These are phyloP conservation scores for Meloidogyne exigua DNA, from an alignment of 1,140 invertebrate species.

Conservation along the genomic window DNA sequence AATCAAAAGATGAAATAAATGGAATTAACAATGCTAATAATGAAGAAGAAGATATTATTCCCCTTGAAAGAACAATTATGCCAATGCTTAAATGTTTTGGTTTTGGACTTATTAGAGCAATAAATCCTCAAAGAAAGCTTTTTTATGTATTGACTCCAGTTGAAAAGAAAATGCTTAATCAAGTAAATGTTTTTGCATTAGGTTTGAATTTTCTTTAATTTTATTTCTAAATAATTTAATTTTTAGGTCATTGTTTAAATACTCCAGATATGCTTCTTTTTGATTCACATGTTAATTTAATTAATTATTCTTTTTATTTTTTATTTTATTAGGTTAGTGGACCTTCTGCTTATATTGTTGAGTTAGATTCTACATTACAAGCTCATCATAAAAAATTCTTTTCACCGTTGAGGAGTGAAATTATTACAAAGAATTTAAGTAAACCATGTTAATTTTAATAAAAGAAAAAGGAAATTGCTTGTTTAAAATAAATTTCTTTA, in stretches of 20 bases:
- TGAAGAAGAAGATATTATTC: constrained; percentile 7
- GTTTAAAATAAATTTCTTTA: no score
- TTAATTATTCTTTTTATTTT: constrained; percentile 3
- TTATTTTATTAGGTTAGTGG: constrained; percentile 8
- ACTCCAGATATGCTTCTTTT: constrained; percentile 21
- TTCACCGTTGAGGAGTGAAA: not conserved
- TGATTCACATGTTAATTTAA: constrained; percentile 1
- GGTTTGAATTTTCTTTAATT: not conserved
- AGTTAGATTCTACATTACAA: constrained; percentile 15
- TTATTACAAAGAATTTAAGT: not conserved
- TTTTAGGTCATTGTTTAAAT: constrained; percentile 20
- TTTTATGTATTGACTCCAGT: constrained; percentile 44
- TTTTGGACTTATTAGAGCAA: constrained; percentile 32
- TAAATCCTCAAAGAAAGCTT: constrained; percentile 29
- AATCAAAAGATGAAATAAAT: not conserved
- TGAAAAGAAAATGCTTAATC: constrained; percentile 15
- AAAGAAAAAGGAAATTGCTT: no score
- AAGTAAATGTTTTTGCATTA: constrained; percentile 35
- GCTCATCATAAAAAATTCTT: constrained; percentile 20
- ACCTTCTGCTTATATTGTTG: constrained; percentile 28
- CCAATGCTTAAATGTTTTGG: constrained; percentile 34
- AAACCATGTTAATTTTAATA: not conserved
- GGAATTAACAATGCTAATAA: no score
- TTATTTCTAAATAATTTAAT: not conserved
- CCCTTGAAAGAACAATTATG: not conserved